Conservation (phyloP, 2,113 vertebrate species). For the Archilochus colubris region DNA sequence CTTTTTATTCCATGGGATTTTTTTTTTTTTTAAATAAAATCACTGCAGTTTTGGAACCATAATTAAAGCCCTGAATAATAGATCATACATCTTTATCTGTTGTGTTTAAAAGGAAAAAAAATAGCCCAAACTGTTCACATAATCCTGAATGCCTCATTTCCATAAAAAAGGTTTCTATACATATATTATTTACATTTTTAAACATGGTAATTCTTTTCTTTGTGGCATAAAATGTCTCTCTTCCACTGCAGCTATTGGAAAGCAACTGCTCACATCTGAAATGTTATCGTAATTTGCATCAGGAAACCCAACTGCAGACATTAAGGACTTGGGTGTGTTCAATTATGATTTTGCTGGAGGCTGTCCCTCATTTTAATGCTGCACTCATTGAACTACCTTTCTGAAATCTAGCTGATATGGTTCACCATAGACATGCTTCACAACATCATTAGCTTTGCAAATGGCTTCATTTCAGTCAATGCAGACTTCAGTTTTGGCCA, state of each 20-base stretch:
- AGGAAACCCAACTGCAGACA: conserved; percentile 67
- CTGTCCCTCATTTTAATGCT: conserved; percentile 74
- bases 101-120: conserved; percentile 61
- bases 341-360: conserved; percentile 74
- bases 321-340: conserved; percentile 76
- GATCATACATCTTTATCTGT: conserved; percentile 60
- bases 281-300: conserved; percentile 73
- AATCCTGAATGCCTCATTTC: conserved; percentile 74
- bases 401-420: conserved; percentile 65
- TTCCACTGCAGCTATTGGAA: conserved; percentile 70
- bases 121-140: conserved; percentile 62
- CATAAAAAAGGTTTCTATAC: conserved; percentile 76
- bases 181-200: conserved; percentile 79
- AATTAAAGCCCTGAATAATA: conserved; percentile 77
- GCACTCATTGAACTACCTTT: conserved; percentile 70
- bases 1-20: conserved; percentile 65
- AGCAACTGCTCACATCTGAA: conserved; percentile 70
- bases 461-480: conserved; percentile 73
- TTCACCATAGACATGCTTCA: conserved; percentile 62
- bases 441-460: conserved; percentile 75
- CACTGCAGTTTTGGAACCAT: conserved; percentile 70
- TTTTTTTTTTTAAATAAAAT: conserved; percentile 49
- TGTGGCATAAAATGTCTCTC: conserved; percentile 67
- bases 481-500: conserved; percentile 74
- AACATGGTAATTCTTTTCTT: conserved; percentile 74